Conservation (phyloP, 2,797 vertebrate genomes). For the Myiotriccus ornatus region DNA sequence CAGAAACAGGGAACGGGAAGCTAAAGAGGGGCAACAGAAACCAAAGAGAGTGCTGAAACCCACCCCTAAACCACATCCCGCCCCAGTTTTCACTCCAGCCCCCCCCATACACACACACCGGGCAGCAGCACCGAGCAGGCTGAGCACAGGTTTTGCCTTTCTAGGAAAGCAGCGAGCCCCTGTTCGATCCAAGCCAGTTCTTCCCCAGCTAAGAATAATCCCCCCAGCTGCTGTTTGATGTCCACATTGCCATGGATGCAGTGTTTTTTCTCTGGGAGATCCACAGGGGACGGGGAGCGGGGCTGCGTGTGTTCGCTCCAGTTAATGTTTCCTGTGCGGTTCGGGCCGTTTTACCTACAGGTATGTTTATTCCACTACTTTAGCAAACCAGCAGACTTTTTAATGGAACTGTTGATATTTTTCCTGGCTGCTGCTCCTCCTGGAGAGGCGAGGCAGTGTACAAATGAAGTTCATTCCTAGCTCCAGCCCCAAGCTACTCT, state of each 20-base stretch:
- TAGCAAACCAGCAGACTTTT: slow-evolving; percentile 74
- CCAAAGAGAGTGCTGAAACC: neutral
- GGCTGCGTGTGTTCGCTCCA: slow-evolving; percentile 51
- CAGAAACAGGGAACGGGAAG: neutral
- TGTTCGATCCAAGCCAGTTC: neutral
- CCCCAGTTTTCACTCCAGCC: neutral
- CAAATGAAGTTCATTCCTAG: slow-evolving; percentile 42
- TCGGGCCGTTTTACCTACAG: slow-evolving; percentile 55
- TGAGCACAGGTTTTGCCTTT: slow-evolving; percentile 32
- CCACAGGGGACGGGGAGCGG: neutral
- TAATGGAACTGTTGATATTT: slow-evolving; percentile 75
- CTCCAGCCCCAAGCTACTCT: slow-evolving; percentile 28
- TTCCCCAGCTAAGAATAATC: slow-evolving; percentile 52
- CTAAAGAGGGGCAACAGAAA: neutral
- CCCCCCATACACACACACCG: too few species aligned
- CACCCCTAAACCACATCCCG: neutral
- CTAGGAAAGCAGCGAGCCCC: slow-evolving; percentile 14
- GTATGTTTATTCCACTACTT: slow-evolving; percentile 72
- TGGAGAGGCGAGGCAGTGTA: slow-evolving; percentile 14
- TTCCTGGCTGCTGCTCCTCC: slow-evolving; percentile 68
- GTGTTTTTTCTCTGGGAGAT: slow-evolving; percentile 5
- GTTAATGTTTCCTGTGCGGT: slow-evolving; percentile 70
- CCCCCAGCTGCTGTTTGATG: slow-evolving; percentile 58
- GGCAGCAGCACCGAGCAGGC: neutral
- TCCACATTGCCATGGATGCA: slow-evolving; percentile 39